Evolutionary conservation across 2,113 vertebrate genomes (phyloP).

Genomic region (Arizona elegans): DNA sequence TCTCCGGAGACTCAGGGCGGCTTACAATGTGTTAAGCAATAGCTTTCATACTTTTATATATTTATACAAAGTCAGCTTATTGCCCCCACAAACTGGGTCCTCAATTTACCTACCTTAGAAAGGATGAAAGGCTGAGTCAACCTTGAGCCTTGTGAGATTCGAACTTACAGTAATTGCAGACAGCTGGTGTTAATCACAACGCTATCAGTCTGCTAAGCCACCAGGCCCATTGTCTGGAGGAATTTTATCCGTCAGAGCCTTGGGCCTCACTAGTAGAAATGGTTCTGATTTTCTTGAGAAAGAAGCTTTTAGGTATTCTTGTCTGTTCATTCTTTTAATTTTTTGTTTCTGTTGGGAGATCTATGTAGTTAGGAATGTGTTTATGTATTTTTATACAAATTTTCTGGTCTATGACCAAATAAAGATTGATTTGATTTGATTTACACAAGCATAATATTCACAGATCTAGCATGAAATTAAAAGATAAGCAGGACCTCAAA

Average conservation of each 20-base stretch:
- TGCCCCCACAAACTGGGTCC: too few relatives aligned
- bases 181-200: too few relatives aligned
- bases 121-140: too few relatives aligned
- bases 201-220: too few relatives aligned
- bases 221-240: too few relatives aligned
- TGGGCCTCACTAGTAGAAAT: neutral
- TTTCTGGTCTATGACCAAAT: neutral
- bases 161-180: too few relatives aligned
- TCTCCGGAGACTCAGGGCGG: too few relatives aligned
- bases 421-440: neutral
- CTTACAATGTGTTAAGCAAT: too few relatives aligned
- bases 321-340: neutral
- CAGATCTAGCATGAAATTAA: neutral
- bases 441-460: conserved; percentile 11
- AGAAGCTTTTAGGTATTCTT: neutral
- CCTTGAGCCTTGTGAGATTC: too few relatives aligned
- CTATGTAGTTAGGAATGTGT: neutral
- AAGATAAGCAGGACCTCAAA: conserved; percentile 29
- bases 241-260: neutral
- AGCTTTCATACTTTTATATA: too few relatives aligned
- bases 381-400: conserved; percentile 13
- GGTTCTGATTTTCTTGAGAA: neutral
- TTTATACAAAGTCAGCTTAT: too few relatives aligned
- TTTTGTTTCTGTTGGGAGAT: neutral
- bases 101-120: too few relatives aligned